Evolutionary conservation across 2,797 vertebrate species (phyloP).

Genomic region (Coregonus suidteri): DNA sequence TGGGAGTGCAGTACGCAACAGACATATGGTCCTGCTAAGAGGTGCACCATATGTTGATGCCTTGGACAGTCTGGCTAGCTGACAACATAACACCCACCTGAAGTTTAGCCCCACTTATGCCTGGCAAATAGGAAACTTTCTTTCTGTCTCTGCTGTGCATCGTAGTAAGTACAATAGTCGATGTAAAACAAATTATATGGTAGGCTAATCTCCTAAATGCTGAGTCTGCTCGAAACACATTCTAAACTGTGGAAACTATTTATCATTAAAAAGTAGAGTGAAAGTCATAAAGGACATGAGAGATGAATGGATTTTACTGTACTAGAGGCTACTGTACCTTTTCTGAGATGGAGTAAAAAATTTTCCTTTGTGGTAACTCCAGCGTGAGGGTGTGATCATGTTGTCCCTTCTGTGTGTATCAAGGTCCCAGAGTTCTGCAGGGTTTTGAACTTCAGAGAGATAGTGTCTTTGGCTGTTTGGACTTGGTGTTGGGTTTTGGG

Average conservation of each 20-base stretch:
- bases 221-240: background rate
- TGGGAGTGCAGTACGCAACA: background rate
- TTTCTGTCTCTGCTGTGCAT: background rate
- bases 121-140: background rate
- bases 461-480: slow-evolving; percentile 73
- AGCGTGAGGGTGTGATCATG: slow-evolving; percentile 80
- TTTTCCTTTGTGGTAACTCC: slow-evolving; percentile 83
- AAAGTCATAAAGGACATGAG: background rate
- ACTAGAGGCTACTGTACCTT: slow-evolving; percentile 74
- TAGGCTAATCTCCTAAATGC: background rate
- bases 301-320: background rate
- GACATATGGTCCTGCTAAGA: slow-evolving; percentile 22
- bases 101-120: slow-evolving; percentile 17
- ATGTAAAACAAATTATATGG: background rate
- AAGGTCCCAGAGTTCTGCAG: slow-evolving; percentile 85
- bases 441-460: slow-evolving; percentile 90
- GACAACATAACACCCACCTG: slow-evolving; percentile 5
- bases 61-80: slow-evolving; percentile 5
- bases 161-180: background rate
- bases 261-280: background rate
- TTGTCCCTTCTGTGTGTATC: slow-evolving; percentile 79
- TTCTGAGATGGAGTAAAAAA: slow-evolving; percentile 81
- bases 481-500: slow-evolving; percentile 61
- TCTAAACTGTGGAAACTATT: background rate
- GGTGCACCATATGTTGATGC: slow-evolving; percentile 19